Base-by-base conservation (phyloP, 2,797 vertebrate species). In the Phoeniculus purpureus region DNA sequence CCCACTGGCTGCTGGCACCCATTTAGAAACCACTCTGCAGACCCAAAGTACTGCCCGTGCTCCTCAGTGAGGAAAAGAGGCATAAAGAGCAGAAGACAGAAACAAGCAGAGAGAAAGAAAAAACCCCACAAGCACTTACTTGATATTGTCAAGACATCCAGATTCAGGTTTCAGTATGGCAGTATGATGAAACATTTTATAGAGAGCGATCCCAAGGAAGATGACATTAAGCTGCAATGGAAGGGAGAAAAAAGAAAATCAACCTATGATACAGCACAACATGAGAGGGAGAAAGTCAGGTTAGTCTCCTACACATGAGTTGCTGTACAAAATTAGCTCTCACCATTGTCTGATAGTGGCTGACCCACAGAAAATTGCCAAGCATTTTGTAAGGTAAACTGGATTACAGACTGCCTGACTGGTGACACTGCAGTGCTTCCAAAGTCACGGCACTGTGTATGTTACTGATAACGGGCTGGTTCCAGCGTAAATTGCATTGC, bases 101-200 rank as follows among this genome's bases (percentile, higher is more conserved):
- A 72, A 81, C 2, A 26, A 81, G 60, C 8, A 51, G 45, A 62
- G n/a, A 50, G 54, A 75, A 61, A 55, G 4, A 6, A 43, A 43
- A 15, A 62, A 29, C 52, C 26, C 26, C n/a, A 48, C 83, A 90
- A 68, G 85, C 93, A 98, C 99, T 99, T 99, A 99, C 99, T 99
- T 99, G 98, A 99, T 99, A 97, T 99, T 99, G 98, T 99, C 99
- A 96, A 99, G 98, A 97, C 99, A 99, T 96, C 99, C 99, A 12
- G 99, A 99, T 97, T 99, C 99, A 7, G 99, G 99, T 97, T 99
- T 99, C 97, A 99, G 97, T 96, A 99, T 99, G 96, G 99, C 98
- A 47, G 99, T 99, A 97, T 99, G 99, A 97, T 99, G 99, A 97
- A 99, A 99, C 99, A 99, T 99, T 98, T 99, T 99, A 98, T 99